These are phyloP conservation scores for Archegozetes longisetosus DNA, from an alignment of 1,140 invertebrate genomes.

Conservation along the genomic window DNA sequence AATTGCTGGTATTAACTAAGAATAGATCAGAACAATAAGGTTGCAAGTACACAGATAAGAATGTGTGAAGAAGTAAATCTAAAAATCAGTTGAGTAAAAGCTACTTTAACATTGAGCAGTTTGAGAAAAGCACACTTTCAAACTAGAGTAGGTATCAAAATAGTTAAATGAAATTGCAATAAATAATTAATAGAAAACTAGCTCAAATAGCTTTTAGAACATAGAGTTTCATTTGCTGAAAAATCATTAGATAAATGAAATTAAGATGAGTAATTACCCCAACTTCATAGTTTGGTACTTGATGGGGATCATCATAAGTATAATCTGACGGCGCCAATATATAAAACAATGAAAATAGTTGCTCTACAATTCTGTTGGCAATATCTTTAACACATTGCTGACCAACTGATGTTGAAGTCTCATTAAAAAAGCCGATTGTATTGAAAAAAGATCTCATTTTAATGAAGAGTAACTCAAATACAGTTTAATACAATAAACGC, in stretches of 20 bases:
- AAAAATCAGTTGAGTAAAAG: too few relatives aligned
- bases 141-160: neutral
- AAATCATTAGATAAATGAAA: too few relatives aligned
- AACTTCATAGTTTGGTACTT: slow-evolving; percentile 9
- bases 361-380: neutral
- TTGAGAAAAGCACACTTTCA: neutral
- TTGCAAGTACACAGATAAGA: too few relatives aligned
- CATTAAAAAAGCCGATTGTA: too few relatives aligned
- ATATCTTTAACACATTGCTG: neutral
- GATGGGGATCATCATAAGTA: neutral
- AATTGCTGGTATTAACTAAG: slow-evolving; percentile 3
- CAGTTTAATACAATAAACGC: too few relatives aligned
- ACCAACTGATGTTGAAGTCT: neutral
- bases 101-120: neutral
- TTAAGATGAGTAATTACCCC: neutral
- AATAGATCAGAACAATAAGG: too few relatives aligned
- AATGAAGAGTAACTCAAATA: too few relatives aligned
- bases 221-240: too few relatives aligned
- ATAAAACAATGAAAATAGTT: neutral
- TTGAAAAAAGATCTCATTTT: too few relatives aligned
- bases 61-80: too few relatives aligned
- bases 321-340: neutral
- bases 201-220: too few relatives aligned
- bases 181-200: neutral
- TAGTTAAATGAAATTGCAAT: neutral